Evolutionary conservation across 2,797 vertebrate species (phyloP).

Genomic region (Oryzias dopingdopingensis): DNA sequence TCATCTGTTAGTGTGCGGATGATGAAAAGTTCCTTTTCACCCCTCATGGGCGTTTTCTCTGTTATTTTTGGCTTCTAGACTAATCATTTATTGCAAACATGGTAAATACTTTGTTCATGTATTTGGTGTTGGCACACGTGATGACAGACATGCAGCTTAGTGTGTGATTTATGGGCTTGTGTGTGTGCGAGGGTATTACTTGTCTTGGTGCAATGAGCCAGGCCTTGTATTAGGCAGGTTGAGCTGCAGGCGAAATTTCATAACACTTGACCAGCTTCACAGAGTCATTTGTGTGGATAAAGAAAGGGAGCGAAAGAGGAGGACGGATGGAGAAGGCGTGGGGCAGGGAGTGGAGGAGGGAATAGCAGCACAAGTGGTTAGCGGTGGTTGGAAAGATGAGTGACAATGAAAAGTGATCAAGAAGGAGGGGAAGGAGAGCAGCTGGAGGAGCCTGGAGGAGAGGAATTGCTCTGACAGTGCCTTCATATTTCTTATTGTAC

Average conservation of each 20-base stretch:
- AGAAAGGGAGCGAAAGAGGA: constrained; percentile 39
- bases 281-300: constrained; percentile 76
- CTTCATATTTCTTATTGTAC: constrained; percentile 57
- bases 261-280: constrained; percentile 85
- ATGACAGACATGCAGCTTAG: constrained; percentile 33
- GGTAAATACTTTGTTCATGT: constrained; percentile 13
- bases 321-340: constrained; percentile 7
- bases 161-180: constrained; percentile 38
- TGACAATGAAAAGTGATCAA: constrained; percentile 68
- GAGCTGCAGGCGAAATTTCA: constrained; percentile 79
- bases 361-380: constrained; percentile 46
- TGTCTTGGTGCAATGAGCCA: constrained; percentile 72
- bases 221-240: constrained; percentile 79
- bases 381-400: constrained; percentile 58
- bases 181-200: constrained; percentile 52
- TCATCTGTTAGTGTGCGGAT: constrained; percentile 9
- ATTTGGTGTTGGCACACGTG: constrained; percentile 21
- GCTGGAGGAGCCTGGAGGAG: constrained; percentile 63
- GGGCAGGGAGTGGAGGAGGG: constrained; percentile 1
- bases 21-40: constrained; percentile 1
- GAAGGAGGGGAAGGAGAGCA: constrained; percentile 67
- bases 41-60: constrained; percentile 3
- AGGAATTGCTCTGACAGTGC: constrained; percentile 60
- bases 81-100: constrained; percentile 5
- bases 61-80: constrained; percentile 17